These are phyloP conservation scores for Epicampocera succincta DNA, from an alignment of 2,888 invertebrate species.

Conservation along the genomic window DNA sequence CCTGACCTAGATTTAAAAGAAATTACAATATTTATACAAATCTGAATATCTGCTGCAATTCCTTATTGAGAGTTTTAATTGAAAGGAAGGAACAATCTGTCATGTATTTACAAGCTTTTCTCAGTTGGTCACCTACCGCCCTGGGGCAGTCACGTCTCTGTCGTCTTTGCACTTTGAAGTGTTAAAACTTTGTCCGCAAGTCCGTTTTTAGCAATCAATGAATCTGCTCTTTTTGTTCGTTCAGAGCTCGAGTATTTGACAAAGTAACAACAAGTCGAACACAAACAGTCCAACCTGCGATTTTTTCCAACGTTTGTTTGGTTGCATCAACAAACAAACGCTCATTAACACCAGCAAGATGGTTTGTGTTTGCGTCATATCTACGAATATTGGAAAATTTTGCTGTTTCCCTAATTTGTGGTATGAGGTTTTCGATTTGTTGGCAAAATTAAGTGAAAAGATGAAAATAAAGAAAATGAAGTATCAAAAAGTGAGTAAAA, in stretches of 20 bases:
- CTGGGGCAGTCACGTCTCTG: not conserved
- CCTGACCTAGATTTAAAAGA: no score
- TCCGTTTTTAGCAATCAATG: not conserved
- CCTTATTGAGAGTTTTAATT: no score
- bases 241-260: not conserved
- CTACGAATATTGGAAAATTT: slow-evolving; percentile 52
- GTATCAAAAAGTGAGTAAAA: not conserved
- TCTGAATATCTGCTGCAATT: no score
- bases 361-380: not conserved
- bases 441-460: slow-evolving; percentile 2
- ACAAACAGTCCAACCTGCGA: slow-evolving; percentile 1
- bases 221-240: slow-evolving; percentile 27
- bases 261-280: not conserved
- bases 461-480: slow-evolving; percentile 34
- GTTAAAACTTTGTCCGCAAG: slow-evolving; percentile 17
- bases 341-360: slow-evolving; percentile 53
- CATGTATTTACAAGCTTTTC: no score
- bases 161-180: slow-evolving; percentile 40
- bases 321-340: slow-evolving; percentile 15
- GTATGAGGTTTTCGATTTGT: slow-evolving; percentile 3
- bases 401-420: slow-evolving; percentile 33
- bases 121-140: no score
- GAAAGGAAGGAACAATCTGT: no score
- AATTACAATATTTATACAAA: no score
- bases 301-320: not conserved